Base-by-base conservation (phyloP, 2,888 invertebrate species). In the Andrena praecox region DNA sequence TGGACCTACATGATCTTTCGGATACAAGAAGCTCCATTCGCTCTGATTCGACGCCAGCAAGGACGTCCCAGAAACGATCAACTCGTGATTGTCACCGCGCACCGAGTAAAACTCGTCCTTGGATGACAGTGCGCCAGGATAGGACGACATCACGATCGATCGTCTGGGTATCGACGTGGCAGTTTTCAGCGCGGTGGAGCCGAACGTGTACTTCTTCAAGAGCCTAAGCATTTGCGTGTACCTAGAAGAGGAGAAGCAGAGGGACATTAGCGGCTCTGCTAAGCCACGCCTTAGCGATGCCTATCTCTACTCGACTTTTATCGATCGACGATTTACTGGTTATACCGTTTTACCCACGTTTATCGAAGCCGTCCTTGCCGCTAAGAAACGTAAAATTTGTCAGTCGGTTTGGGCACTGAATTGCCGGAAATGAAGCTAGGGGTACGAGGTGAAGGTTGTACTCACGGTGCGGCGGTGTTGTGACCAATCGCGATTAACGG, bases 151-250 rank as follows among this genome's bases (percentile, higher is more conserved):
- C 10, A 96, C 95, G 29, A 97, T 95, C 3, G 96, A 95, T 56
- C 95, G 95, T 0, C 97, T 97, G 0, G 97, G 96, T 29, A 97
- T 96, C 2, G 95, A 92, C 10, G 85, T 73, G 0, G 87, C 86
- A 20, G 94, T 94, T 64, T 94, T 94, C 63, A 92, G 91, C 66
- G 94, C 94, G 2, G 95, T 94, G 92, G 96, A 98, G 81, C 96
- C 96, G 70, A 99, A 96, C 90, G 97, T 97, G 94, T 98, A 98
- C 76, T 96, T 96, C 93, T 98, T 98, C 90, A 98, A 95, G 50
- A 98, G 96, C 77, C 98, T 95, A 80, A 98, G 95, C 98, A 98
- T 98, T 84, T 96, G 96, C 48, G 96, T 95, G 92, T 97, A 98
- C 82, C 97, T 96, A 91, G 1, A 94, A 86, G 91, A 59, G 70